Percentiles rank a stretch among this genome's conserved stretches.
These are phyloP conservation scores for Yponomeuta plumbellus DNA, from an alignment of 2,888 invertebrate species.

Conservation along the genomic window DNA sequence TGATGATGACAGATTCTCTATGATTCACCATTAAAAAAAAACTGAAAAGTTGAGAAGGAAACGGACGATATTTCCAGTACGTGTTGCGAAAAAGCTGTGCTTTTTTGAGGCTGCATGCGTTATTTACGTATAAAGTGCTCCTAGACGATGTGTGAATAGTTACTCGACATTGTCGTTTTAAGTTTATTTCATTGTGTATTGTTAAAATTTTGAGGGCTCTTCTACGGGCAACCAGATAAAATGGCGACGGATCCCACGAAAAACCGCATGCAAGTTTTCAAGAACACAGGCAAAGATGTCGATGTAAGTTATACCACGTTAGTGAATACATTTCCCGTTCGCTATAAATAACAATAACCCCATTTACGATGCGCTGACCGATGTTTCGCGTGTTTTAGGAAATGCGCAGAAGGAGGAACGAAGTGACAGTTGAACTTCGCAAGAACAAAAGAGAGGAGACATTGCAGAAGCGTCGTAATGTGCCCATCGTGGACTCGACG, in stretches of 20 bases:
- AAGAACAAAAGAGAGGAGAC: constrained; percentile 99
- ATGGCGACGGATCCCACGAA: constrained; percentile 87
- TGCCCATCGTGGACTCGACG: constrained; percentile 90
- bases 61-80: constrained; percentile 42
- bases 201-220: constrained; percentile 47
- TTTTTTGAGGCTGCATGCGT: constrained; percentile 53
- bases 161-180: constrained; percentile 49
- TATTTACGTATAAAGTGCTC: constrained; percentile 54
- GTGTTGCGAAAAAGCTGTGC: constrained; percentile 58
- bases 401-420: constrained; percentile 97
- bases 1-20: constrained; percentile 13
- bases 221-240: constrained; percentile 71
- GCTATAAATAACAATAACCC: background rate
- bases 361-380: background rate
- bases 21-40: constrained; percentile 21
- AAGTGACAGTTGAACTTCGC: constrained; percentile 96
- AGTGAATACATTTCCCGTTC: constrained; percentile 9
- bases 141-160: constrained; percentile 68
- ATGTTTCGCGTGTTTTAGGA: constrained; percentile 78
- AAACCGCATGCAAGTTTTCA: constrained; percentile 95
- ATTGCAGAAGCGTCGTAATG: constrained; percentile 96
- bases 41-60: constrained; percentile 49
- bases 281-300: constrained; percentile 99
- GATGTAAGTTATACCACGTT: constrained; percentile 84
- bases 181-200: constrained; percentile 66